These are phyloP conservation scores for Eupithecia vulgata DNA, from an alignment of 2,888 invertebrate species.

Conservation along the genomic window DNA sequence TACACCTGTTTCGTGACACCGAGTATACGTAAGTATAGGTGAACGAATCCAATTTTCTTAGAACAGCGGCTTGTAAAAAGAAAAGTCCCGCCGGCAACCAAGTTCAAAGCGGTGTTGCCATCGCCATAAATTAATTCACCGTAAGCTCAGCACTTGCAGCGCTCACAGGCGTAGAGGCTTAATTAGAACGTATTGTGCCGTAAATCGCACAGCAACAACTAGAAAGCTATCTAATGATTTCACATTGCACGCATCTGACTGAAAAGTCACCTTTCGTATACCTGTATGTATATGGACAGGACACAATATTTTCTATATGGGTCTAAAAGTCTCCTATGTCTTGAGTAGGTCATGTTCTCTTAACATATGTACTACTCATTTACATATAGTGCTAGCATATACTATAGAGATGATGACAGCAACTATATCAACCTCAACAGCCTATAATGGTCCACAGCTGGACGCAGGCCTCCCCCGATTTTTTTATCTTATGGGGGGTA, in stretches of 20 bases:
- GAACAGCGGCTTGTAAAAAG: constrained; percentile 1
- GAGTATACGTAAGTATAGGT: background rate
- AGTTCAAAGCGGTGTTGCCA: constrained; percentile 19
- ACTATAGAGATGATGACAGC: too few species aligned
- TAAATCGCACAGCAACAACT: constrained; percentile 37
- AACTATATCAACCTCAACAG: too few species aligned
- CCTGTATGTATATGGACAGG: too few species aligned
- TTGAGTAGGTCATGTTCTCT: too few species aligned
- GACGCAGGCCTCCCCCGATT: too few species aligned
- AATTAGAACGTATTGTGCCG: constrained; percentile 42
- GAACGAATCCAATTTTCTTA: background rate
- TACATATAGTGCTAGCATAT: too few species aligned
- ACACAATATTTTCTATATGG: too few species aligned
- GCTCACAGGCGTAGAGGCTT: constrained; percentile 33
- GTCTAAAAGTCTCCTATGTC: too few species aligned
- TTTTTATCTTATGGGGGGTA: too few species aligned
- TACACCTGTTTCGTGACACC: too few species aligned
- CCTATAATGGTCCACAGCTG: too few species aligned
- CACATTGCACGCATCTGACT: background rate
- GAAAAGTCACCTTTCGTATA: background rate
- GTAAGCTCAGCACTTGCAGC: constrained; percentile 37
- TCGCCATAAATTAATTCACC: constrained; percentile 40
- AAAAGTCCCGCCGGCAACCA: background rate
- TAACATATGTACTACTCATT: too few species aligned
- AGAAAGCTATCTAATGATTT: constrained; percentile 14